Percentiles rank a stretch among this genome's conserved stretches.
Evolutionary conservation across 2,113 vertebrate species (phyloP).

Genomic region (Camelus dromedarius): DNA sequence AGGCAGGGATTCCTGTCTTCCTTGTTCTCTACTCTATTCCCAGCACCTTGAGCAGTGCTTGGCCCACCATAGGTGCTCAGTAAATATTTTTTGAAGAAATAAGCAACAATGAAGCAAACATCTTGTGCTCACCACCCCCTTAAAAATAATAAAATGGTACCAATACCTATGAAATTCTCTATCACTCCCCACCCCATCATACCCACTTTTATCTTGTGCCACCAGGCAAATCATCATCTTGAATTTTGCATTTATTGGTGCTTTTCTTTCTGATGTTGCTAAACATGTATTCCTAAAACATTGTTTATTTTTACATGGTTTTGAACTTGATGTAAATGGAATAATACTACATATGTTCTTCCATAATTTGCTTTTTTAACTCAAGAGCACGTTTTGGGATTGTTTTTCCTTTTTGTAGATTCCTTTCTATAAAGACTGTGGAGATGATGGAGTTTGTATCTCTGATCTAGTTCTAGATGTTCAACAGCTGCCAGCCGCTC

Average conservation of each 20-base stretch:
- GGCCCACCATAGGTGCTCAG: rapidly evolving
- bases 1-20: not conserved
- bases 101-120: not conserved
- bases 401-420: constrained; percentile 84
- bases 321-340: not conserved
- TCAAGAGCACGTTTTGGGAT: not conserved
- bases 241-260: not conserved
- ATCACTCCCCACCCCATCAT: not conserved
- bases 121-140: not conserved
- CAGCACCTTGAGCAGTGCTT: not conserved
- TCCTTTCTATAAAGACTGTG: constrained; percentile 95
- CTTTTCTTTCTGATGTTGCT: not conserved
- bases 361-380: not conserved
- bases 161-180: not conserved
- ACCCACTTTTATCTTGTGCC: not conserved
- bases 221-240: not conserved
- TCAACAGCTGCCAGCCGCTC: constrained; percentile 80
- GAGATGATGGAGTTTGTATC: constrained; percentile 92
- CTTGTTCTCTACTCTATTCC: not conserved
- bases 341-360: not conserved
- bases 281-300: not conserved
- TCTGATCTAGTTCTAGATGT: constrained; percentile 92
- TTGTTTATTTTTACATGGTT: not conserved
- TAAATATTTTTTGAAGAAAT: not conserved
- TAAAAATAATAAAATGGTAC: not conserved